phyloP scores from a whole-genome alignment of 2,888 invertebrate species.

The Coelogynopora nodosa region DNA sequence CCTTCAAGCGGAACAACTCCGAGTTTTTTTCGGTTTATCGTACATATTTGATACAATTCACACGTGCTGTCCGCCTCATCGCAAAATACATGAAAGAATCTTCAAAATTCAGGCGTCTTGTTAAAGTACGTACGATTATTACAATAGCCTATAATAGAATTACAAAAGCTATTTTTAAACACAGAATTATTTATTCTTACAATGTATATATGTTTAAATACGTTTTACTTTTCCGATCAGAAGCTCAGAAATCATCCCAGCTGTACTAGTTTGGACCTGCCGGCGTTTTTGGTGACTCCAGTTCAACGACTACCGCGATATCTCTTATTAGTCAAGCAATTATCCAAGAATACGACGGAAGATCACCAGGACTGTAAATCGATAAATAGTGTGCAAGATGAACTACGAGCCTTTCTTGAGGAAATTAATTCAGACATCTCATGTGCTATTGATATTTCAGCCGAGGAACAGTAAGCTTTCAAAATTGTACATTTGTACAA shows the following conservation, averaged over 20 bases:
- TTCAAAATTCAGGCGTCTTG: background rate
- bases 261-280: slow-evolving; percentile 59
- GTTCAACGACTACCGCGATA: slow-evolving; percentile 63
- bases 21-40: background rate
- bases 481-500: no score
- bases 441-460: background rate
- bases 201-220: no score
- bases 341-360: background rate
- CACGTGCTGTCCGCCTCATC: background rate
- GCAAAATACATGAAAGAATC: slow-evolving; percentile 7
- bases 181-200: no score
- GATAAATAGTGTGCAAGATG: background rate
- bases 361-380: background rate
- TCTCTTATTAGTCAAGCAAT: slow-evolving; percentile 60
- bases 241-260: slow-evolving; percentile 53
- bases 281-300: slow-evolving; percentile 62
- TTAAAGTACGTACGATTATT: background rate
- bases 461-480: background rate
- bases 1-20: background rate
- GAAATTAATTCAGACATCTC: background rate
- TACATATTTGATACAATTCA: background rate
- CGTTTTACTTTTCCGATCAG: slow-evolving; percentile 49
- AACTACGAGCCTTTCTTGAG: background rate
- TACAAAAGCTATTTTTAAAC: no score
- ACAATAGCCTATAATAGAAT: background rate